A percentile compares a stretch with the other conserved stretches of the same genome.
Conservation (phyloP, 2,888 invertebrate genomes). For the Lasioglossum leucozonium region DNA sequence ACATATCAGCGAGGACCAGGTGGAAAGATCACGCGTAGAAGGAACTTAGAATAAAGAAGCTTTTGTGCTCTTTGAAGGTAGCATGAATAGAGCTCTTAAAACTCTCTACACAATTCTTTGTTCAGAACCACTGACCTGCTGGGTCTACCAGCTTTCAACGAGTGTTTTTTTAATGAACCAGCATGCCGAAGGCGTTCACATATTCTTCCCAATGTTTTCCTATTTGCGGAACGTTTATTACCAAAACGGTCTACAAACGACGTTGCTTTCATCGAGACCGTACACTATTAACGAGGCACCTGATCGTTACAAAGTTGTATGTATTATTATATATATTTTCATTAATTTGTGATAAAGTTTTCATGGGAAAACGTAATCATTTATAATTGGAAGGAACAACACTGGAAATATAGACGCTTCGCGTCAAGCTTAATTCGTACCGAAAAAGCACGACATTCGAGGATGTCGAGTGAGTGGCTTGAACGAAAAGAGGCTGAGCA, state of each 20-base stretch:
- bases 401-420: neutral
- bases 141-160: neutral
- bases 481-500: conserved; percentile 32
- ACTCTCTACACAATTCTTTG: conserved; percentile 8
- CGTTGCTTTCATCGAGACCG: neutral
- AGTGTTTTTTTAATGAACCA: neutral
- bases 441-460: neutral
- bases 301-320: too few species aligned
- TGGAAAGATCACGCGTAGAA: neutral
- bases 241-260: neutral
- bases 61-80: neutral
- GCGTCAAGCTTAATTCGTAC: neutral
- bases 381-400: neutral
- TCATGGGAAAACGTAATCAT: neutral
- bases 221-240: conserved; percentile 6
- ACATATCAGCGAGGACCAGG: neutral
- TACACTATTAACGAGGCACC: too few species aligned
- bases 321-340: too few species aligned
- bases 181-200: neutral
- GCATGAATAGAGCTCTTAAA: conserved; percentile 1
- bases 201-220: neutral
- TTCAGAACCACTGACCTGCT: neutral
- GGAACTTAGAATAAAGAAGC: neutral
- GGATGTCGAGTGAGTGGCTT: conserved; percentile 25
- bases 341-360: neutral